Conservation (phyloP, 2,888 invertebrate genomes). For the Apoda limacodes region DNA sequence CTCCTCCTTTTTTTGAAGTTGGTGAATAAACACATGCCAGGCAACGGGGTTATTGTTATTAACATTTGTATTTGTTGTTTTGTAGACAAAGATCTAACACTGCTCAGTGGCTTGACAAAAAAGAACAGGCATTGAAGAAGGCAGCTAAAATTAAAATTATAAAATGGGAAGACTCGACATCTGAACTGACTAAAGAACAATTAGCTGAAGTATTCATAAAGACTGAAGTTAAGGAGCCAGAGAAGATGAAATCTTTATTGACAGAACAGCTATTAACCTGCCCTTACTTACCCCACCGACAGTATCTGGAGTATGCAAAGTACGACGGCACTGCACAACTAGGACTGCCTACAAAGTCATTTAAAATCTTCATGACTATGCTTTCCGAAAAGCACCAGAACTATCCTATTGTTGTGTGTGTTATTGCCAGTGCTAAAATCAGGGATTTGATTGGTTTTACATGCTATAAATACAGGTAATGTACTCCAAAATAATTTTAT, state of each 20-base stretch:
- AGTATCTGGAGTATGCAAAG: constrained; percentile 89
- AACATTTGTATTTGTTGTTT: too few relatives aligned
- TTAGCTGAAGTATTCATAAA: constrained; percentile 70
- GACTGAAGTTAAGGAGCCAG: constrained; percentile 37
- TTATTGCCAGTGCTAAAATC: constrained; percentile 87
- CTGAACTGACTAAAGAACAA: constrained; percentile 66
- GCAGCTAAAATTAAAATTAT: constrained; percentile 81
- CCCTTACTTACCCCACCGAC: constrained; percentile 83
- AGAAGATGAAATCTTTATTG: constrained; percentile 72
- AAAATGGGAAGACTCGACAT: constrained; percentile 74
- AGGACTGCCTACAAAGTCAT: constrained; percentile 82
- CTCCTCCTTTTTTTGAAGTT: too few relatives aligned
- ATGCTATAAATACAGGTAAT: constrained; percentile 83
- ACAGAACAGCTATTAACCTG: constrained; percentile 82
- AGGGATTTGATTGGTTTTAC: constrained; percentile 92
- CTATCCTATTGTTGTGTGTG: constrained; percentile 86
- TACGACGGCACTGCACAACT: constrained; percentile 91
- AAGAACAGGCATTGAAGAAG: constrained; percentile 87
- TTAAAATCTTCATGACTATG: constrained; percentile 93
- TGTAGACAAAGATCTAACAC: constrained; percentile 86
- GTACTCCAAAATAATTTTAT: background rate
- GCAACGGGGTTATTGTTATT: too few relatives aligned
- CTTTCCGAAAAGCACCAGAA: constrained; percentile 82
- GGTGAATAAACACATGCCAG: too few relatives aligned
- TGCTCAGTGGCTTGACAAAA: constrained; percentile 87